Base-by-base conservation (phyloP, 2,888 invertebrate species). In the Mylabris sibirica region DNA sequence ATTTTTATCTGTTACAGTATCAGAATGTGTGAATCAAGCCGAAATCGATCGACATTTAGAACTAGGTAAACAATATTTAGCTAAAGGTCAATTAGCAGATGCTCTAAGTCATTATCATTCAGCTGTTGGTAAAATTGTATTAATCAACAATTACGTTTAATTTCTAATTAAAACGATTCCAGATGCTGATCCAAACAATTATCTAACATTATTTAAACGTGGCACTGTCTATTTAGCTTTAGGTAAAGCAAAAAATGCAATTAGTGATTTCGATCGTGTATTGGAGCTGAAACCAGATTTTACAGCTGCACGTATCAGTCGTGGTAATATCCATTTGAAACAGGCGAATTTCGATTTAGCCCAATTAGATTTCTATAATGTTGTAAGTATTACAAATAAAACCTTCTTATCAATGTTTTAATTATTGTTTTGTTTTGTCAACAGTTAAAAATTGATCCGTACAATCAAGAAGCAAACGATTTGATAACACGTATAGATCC, bases 81-180 rank as follows among this genome's bases (percentile, higher is more conserved):
- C 96, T 53, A 91, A 92, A 75, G 98, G 98, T 38, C 97, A 99
- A 84, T 90, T 98, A 73, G 92, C 95, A 60, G 99, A 99, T 87
- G 99, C 99, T 11, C 86, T 99, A 63, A 94, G 96, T 70, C 98
- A 99, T 84, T 99, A 97, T 86, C 98, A 99, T 88, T 95, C 96
- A 71, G 99, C 99, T 77, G 96, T 99, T 78, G 98, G 95, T 95
- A 83, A 88, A 92, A 35, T 30, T 30, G 30, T 3, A 86, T 30
- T 63, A 17, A 62, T 41, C 49, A 63, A 14, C 26, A 62, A 30
- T 30, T 60, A 60, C 67, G 30, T 17, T 5, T 9, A 38, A 38
- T 34, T 64, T n/a, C n/a, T 35, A 59, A 59, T 57, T 26, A 65
- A 17, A 59, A 20, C 68, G 67, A 63, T 87, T 87, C 3, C 86